Percentiles rank a stretch among this genome's conserved stretches.
Evolutionary conservation across 2,888 invertebrate species (phyloP).

Genomic region (Ditula angustiorana): DNA sequence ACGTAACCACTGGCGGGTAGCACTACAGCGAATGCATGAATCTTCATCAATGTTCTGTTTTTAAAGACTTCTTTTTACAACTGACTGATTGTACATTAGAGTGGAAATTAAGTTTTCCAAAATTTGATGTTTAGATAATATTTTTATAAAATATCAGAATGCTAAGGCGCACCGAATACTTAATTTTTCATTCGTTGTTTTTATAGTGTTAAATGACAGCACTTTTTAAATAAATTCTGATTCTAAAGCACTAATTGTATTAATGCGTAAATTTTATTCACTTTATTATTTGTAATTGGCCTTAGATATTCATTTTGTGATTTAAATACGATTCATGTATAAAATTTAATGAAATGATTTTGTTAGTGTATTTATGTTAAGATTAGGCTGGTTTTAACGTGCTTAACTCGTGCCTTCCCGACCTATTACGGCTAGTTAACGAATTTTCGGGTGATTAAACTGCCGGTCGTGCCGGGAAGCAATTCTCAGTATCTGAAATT

Average conservation of each 20-base stretch:
- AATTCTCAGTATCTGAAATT: too few species aligned
- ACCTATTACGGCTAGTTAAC: neutral
- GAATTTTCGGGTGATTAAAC: too few species aligned
- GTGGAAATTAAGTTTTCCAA: conserved; percentile 36
- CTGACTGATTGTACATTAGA: conserved; percentile 40
- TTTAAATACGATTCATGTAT: conserved; percentile 20
- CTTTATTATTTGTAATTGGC: conserved; percentile 13
- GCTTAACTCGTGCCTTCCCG: conserved; percentile 5
- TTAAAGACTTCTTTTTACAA: conserved; percentile 50
- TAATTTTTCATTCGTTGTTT: conserved; percentile 25
- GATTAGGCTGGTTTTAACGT: conserved; percentile 35
- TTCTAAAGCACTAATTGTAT: neutral
- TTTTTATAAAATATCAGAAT: conserved; percentile 43
- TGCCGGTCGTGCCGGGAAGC: too few species aligned
- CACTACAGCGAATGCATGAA: conserved; percentile 51
- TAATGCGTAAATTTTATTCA: conserved; percentile 1
- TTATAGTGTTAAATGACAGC: neutral
- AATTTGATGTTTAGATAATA: conserved; percentile 38
- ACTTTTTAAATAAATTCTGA: conserved; percentile 15
- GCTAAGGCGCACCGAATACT: conserved; percentile 37
- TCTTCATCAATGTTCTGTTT: conserved; percentile 49
- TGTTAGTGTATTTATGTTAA: conserved; percentile 37
- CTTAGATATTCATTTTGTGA: conserved; percentile 19
- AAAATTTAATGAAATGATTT: conserved; percentile 36
- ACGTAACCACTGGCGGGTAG: conserved; percentile 57